Evolutionary conservation across 2,113 vertebrate genomes (phyloP).

Genomic region (Triplophysa siluroides): DNA sequence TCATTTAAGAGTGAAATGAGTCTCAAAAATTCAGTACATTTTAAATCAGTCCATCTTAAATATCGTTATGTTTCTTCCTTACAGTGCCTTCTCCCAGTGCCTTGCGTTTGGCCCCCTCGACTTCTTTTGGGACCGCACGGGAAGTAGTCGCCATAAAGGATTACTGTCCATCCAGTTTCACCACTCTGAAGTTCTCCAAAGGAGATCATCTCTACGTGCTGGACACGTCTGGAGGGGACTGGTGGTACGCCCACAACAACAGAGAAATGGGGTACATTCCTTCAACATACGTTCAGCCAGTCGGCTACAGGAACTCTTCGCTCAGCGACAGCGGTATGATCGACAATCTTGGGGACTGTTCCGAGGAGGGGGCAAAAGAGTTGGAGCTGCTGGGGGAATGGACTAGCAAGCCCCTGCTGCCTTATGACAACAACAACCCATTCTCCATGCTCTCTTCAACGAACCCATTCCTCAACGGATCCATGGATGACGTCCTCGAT

Average conservation of each 20-base stretch:
- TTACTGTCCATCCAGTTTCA: conserved; percentile 93
- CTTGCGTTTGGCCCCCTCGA: conserved; percentile 84
- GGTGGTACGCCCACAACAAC: conserved; percentile 99
- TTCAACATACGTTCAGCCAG: conserved; percentile 87
- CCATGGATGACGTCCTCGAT: conserved; percentile 46
- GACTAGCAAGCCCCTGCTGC: conserved; percentile 68
- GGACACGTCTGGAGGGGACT: conserved; percentile 91
- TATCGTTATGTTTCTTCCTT: conserved; percentile 37
- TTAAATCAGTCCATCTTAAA: background rate
- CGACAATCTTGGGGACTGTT: conserved; percentile 84
- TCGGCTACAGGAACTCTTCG: conserved; percentile 82
- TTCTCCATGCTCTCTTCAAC: conserved; percentile 77
- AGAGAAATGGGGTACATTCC: conserved; percentile 98
- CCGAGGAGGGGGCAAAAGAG: conserved; percentile 82
- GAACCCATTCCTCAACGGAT: conserved; percentile 82
- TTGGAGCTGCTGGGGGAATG: conserved; percentile 84
- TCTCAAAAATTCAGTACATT: background rate
- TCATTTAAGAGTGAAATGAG: background rate
- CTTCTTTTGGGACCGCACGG: conserved; percentile 83
- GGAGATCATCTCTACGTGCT: conserved; percentile 92
- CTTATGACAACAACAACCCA: conserved; percentile 75
- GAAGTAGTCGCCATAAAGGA: conserved; percentile 96
- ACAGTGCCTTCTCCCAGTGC: conserved; percentile 97
- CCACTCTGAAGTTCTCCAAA: conserved; percentile 93
- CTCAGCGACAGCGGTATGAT: conserved; percentile 93